Evolutionary conservation across 2,888 invertebrate species (phyloP).

Genomic region (Patella caerulea): DNA sequence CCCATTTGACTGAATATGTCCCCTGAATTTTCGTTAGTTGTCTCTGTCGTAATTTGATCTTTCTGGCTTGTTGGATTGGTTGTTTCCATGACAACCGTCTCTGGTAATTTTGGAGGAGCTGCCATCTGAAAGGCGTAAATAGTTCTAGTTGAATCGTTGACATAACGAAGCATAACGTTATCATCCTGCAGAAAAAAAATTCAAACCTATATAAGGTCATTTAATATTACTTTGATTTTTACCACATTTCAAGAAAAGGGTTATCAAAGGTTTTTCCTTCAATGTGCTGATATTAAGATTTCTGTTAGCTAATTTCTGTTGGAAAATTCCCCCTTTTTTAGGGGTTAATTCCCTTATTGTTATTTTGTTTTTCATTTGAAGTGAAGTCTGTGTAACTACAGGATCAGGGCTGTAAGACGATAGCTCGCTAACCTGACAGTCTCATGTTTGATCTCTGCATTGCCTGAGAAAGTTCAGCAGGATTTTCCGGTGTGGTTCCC

Average conservation of each 20-base stretch:
- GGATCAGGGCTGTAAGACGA: no score
- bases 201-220: slow-evolving; percentile 11
- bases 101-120: slow-evolving; percentile 32
- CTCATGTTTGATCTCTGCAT: no score
- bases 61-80: slow-evolving; percentile 9
- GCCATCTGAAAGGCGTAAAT: slow-evolving; percentile 70
- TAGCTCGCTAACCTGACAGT: no score
- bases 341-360: no score
- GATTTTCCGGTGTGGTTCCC: no score
- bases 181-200: slow-evolving; percentile 73
- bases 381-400: no score
- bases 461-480: no score
- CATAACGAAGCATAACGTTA: slow-evolving; percentile 74
- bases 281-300: no score
- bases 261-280: no score
- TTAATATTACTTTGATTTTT: not conserved
- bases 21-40: not conserved
- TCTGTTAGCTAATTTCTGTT: not conserved
- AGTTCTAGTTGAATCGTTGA: slow-evolving; percentile 72
- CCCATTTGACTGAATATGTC: slow-evolving; percentile 44
- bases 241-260: no score
- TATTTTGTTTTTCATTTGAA: no score
- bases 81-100: not conserved
- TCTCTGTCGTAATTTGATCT: slow-evolving; percentile 17
- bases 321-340: not conserved